Percentiles rank a stretch among this genome's conserved stretches.
Evolutionary conservation across 2,797 vertebrate genomes (phyloP).

Genomic region (Chelidonichthys spinosus): DNA sequence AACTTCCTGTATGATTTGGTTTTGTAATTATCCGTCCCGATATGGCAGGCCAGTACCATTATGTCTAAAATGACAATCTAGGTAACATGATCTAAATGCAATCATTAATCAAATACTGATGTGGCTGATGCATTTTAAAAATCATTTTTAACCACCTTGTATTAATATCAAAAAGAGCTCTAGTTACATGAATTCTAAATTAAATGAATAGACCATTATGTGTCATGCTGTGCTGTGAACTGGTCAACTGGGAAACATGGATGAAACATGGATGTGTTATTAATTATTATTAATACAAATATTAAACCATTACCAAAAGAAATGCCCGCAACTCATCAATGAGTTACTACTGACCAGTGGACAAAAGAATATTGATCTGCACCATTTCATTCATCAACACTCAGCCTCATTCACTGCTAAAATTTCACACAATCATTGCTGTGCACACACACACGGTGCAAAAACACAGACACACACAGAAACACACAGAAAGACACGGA

Average conservation of each 20-base stretch:
- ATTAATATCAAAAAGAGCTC: not conserved
- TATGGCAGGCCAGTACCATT: not conserved
- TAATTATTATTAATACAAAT: no score
- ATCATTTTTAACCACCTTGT: not conserved
- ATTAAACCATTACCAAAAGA: not conserved
- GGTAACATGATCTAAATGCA: not conserved
- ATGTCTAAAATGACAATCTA: slow-evolving; percentile 5
- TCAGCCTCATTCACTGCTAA: slow-evolving; percentile 1
- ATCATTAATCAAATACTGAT: not conserved
- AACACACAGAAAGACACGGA: no score
- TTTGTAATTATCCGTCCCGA: slow-evolving; percentile 13
- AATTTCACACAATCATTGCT: no score
- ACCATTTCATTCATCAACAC: slow-evolving; percentile 38
- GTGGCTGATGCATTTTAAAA: not conserved
- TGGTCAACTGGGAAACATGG: not conserved
- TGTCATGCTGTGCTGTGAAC: not conserved
- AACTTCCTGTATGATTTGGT: slow-evolving; percentile 32
- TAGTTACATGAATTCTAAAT: not conserved
- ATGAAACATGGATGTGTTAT: not conserved
- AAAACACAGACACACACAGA: no score
- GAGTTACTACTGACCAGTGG: slow-evolving; percentile 27
- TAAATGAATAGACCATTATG: not conserved
- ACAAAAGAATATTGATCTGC: slow-evolving; percentile 38
- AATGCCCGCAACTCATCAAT: not conserved
- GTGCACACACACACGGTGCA: no score